Conservation (phyloP, 2,113 vertebrate species). For the Ursus arctos region DNA sequence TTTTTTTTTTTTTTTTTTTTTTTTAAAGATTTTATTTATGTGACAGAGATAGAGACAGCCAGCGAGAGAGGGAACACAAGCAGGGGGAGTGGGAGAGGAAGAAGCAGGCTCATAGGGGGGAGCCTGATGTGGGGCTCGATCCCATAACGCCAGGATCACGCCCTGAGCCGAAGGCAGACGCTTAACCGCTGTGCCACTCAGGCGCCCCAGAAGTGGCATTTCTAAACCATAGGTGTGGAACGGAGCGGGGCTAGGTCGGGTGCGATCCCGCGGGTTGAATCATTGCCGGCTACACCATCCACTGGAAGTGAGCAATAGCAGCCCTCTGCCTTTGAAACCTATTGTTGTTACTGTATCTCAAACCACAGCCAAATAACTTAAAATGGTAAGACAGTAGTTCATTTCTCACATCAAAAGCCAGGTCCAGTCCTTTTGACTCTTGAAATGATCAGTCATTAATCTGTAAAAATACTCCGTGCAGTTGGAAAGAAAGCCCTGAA, state of each 20-base stretch:
- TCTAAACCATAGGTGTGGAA: conserved; percentile 57
- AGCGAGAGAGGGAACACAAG: too few relatives aligned
- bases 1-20: too few relatives aligned
- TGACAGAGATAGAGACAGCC: too few relatives aligned
- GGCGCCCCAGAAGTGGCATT: too few relatives aligned
- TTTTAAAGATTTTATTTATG: too few relatives aligned
- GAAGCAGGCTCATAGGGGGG: too few relatives aligned
- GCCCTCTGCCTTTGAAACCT: conserved; percentile 71
- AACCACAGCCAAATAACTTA: conserved; percentile 65
- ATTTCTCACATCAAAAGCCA: conserved; percentile 88
- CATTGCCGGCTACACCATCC: not conserved
- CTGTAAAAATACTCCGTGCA: conserved; percentile 89
- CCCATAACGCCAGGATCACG: too few relatives aligned
- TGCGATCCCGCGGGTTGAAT: conserved; percentile 30
- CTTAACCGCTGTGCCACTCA: too few relatives aligned
- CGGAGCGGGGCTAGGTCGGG: conserved; percentile 30
- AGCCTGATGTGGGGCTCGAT: too few relatives aligned
- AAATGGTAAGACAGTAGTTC: conserved; percentile 65
- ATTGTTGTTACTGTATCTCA: conserved; percentile 59
- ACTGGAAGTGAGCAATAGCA: conserved; percentile 72
- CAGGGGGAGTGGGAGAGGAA: too few relatives aligned
- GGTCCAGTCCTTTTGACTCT: conserved; percentile 89
- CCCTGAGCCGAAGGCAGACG: too few relatives aligned
- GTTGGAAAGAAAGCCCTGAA: conserved; percentile 90
- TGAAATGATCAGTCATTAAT: conserved; percentile 90